These are phyloP conservation scores for Nothura maculosa DNA, from an alignment of 2,797 vertebrate species.

Conservation along the genomic window DNA sequence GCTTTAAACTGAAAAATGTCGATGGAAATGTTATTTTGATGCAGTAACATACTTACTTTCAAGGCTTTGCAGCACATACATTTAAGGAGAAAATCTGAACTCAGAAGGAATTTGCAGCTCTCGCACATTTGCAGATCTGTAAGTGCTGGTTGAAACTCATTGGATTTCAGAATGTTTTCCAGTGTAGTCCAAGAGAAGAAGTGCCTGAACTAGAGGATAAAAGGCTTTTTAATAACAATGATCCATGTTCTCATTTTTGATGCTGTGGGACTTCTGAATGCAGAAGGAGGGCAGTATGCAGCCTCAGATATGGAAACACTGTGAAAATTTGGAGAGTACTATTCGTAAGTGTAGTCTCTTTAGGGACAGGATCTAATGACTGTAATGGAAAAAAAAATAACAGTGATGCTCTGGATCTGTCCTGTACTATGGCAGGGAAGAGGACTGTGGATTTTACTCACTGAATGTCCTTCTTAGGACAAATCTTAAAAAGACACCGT, in stretches of 20 bases:
- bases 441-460: conserved; percentile 1
- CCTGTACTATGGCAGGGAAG: not conserved
- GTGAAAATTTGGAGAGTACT: not conserved
- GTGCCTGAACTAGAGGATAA: not conserved
- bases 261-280: not conserved
- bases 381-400: not conserved
- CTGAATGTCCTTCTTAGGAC: not conserved
- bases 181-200: not conserved
- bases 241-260: not conserved
- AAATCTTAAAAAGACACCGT: not conserved
- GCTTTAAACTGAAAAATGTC: not conserved
- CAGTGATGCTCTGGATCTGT: not conserved
- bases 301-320: not conserved
- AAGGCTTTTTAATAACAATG: not conserved
- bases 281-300: not conserved
- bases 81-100: not conserved
- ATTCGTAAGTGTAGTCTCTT: not conserved
- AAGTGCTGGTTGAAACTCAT: conserved; percentile 7
- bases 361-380: not conserved
- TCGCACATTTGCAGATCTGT: not conserved
- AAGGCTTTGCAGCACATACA: not conserved
- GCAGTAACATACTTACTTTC: not conserved
- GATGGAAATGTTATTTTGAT: not conserved
- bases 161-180: not conserved
- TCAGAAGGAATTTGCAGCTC: not conserved